Conservation (phyloP, 2,113 vertebrate genomes). For the Hydropotes inermis region DNA sequence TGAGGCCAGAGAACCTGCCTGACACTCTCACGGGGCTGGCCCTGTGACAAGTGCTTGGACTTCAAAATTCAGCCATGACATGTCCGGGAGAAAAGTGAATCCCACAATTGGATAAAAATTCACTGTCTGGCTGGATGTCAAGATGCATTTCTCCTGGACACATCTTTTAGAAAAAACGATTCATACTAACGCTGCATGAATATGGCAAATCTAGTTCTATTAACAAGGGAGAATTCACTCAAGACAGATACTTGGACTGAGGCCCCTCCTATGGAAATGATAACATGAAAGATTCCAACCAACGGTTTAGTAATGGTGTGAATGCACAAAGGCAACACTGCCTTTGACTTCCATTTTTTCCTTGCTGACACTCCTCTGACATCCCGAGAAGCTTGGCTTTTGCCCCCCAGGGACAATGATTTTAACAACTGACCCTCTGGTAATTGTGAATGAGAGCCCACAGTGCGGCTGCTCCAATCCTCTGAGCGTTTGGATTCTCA, state of each 20-base stretch:
- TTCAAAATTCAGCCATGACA: not conserved
- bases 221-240: not conserved
- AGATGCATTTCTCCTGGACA: not conserved
- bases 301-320: not conserved
- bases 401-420: not conserved
- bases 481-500: slow-evolving; percentile 79
- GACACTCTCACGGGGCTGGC: accelerated
- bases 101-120: not conserved
- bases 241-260: not conserved
- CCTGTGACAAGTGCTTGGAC: no score
- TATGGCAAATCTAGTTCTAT: not conserved
- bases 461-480: slow-evolving; percentile 91
- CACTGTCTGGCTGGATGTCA: not conserved
- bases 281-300: not conserved
- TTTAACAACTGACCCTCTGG: slow-evolving; percentile 88
- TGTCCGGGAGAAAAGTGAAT: not conserved
- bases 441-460: slow-evolving; percentile 95
- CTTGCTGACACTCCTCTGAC: no score
- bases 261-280: not conserved
- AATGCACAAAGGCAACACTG: not conserved
- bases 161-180: not conserved
- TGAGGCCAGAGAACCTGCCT: not conserved
- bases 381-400: not conserved
- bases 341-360: not conserved
- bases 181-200: not conserved